Base-by-base conservation (phyloP, 2,797 vertebrate genomes). In the Apogon hyalosoma region DNA sequence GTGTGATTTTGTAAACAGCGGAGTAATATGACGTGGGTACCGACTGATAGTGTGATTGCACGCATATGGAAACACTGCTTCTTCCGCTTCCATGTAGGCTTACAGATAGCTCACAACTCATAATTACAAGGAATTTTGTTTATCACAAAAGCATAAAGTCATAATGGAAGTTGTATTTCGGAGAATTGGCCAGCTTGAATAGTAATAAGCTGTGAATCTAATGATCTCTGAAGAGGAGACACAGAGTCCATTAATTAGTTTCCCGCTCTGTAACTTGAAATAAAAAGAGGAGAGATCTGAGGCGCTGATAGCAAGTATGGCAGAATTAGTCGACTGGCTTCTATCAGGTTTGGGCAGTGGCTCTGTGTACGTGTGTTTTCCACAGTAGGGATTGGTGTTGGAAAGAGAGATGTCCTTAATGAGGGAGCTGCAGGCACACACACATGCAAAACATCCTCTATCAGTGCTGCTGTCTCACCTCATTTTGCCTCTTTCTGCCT, bases 221-320 rank as follows among this genome's bases (percentile, higher is more conserved):
- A 84, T 70, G 72, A 73, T 59, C 69, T 79, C 75, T 74, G 73
- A 82, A 84, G 75, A 80, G 63, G 50, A 82, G 71, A 74, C 74
- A 75, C 7, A 15, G 71, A 82, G 75, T 82, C 69, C 48, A 78
- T 84, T 85, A 86, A 88, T 87, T 84, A 80, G 73, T 75, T 84
- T 70, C 53, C 39, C 46, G 36, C 80, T 83, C 52, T 62, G 53
- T 63, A 86, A 74, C 63, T 54, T 72, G 68, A 66, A 86, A 78
- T 77, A 76, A 73, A 80, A 54, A 79, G 57, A 71, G 7, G 65
- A 57, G 58, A 78, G 76, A 83, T 74, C 65, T 50, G 68, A 82
- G 39, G 64, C 50, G 40, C 6, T 43, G 78, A 78, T 75, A 69
- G 67, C 54, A 55, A 69, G 79, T 74, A 63, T 79, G 72, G 57